Percentiles rank a stretch among this genome's conserved stretches.
phyloP scores from a whole-genome alignment of 2,113 vertebrate species.

The Menidia beryllina region DNA sequence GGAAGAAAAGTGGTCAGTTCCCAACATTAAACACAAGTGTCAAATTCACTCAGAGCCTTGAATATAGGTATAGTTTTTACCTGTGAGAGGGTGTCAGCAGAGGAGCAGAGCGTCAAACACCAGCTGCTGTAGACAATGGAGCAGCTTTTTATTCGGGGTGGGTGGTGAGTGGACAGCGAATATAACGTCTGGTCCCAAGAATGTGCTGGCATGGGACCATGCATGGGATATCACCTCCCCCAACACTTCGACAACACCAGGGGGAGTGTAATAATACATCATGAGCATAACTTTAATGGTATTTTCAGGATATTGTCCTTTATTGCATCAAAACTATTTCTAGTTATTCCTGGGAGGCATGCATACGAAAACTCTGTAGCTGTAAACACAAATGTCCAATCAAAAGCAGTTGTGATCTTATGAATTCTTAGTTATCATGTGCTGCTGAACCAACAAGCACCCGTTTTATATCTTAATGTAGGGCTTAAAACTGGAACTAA shows the following conservation, averaged over 20 bases:
- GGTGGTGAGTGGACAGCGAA: constrained; percentile 63
- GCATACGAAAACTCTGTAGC: not conserved
- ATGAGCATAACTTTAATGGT: constrained; percentile 37
- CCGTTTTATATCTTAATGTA: not conserved
- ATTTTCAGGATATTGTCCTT: constrained; percentile 16
- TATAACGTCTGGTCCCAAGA: constrained; percentile 77
- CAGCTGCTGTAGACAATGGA: constrained; percentile 64
- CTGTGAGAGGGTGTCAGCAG: constrained; percentile 41
- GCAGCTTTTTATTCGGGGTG: constrained; percentile 68
- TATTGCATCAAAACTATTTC: not conserved
- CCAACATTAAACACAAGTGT: not conserved
- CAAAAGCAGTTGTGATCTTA: not conserved
- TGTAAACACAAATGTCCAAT: not conserved
- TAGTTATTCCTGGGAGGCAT: not conserved
- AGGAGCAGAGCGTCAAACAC: constrained; percentile 41
- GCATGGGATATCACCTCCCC: constrained; percentile 66
- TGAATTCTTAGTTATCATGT: not conserved
- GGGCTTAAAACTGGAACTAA: not conserved
- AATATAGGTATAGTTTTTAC: constrained; percentile 44
- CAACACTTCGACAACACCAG: constrained; percentile 39
- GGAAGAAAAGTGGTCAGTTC: not conserved
- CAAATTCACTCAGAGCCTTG: not conserved
- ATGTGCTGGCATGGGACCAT: constrained; percentile 73
- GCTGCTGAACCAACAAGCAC: not conserved
- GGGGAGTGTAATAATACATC: constrained; percentile 59